Evolutionary conservation across 2,888 invertebrate genomes (phyloP).

Genomic region (Calameuta pallipes): DNA sequence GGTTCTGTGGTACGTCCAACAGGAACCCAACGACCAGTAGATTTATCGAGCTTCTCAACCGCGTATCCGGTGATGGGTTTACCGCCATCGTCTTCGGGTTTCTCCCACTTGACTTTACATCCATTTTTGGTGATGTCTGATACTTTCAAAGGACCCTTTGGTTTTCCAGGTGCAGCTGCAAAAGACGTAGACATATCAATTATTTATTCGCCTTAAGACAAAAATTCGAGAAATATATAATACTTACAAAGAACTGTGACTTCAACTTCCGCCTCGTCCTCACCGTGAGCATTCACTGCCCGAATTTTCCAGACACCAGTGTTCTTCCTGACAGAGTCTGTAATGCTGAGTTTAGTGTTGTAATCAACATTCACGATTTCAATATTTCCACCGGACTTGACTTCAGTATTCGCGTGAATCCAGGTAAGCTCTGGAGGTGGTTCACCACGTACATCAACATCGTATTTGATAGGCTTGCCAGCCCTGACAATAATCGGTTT

Average conservation of each 20-base stretch:
- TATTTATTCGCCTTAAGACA: conserved; percentile 5
- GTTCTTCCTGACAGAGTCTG: conserved; percentile 83
- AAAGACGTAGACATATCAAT: conserved; percentile 11
- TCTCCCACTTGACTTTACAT: conserved; percentile 92
- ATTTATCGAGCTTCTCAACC: conserved; percentile 93
- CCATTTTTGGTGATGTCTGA: conserved; percentile 89
- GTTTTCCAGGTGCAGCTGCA: conserved; percentile 82
- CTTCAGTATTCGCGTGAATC: conserved; percentile 84
- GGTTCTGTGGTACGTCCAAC: conserved; percentile 89
- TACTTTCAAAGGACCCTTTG: conserved; percentile 90
- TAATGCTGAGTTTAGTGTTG: conserved; percentile 87
- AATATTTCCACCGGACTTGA: conserved; percentile 77
- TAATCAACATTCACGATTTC: conserved; percentile 89
- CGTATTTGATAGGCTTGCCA: conserved; percentile 92
- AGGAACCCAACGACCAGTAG: conserved; percentile 93
- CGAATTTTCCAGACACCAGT: conserved; percentile 91
- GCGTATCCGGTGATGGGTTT: conserved; percentile 92
- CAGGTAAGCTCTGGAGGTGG: conserved; percentile 94
- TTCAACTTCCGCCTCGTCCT: conserved; percentile 93
- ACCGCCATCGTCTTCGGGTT: conserved; percentile 95
- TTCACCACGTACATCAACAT: conserved; percentile 94
- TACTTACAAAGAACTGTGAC: conserved; percentile 83
- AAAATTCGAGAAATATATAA: conserved; percentile 12
- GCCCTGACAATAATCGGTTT: conserved; percentile 90
- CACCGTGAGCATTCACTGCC: conserved; percentile 91